phyloP scores from a whole-genome alignment of 2,888 invertebrate species.

The Campoplex nolae region DNA sequence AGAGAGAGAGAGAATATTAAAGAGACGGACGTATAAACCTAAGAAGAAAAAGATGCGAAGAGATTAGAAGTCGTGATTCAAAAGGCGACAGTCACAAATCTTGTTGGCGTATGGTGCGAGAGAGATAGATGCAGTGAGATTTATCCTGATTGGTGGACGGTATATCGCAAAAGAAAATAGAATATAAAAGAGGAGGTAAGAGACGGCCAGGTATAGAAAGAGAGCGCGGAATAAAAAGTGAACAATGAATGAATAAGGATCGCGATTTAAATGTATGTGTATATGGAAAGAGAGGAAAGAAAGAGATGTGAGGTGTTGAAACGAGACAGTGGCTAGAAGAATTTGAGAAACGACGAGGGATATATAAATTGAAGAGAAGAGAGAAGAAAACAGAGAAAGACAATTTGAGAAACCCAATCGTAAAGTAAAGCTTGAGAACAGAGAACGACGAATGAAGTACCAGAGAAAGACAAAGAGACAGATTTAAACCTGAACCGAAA shows the following conservation, averaged over 20 bases:
- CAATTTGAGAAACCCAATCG: constrained; percentile 13
- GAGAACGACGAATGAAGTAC: constrained; percentile 40
- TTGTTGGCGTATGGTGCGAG: constrained; percentile 60
- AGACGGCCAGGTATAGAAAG: background rate
- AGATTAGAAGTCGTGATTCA: constrained; percentile 68
- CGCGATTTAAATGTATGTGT: constrained; percentile 3
- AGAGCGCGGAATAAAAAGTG: constrained; percentile 35
- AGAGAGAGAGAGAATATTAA: background rate
- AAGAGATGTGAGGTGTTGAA: constrained; percentile 39
- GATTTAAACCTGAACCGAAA: constrained; percentile 21
- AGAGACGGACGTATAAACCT: constrained; percentile 8
- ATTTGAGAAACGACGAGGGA: constrained; percentile 58
- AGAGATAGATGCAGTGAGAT: constrained; percentile 5
- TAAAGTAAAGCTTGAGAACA: constrained; percentile 51
- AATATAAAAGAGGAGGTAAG: constrained; percentile 23
- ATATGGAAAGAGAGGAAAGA: background rate
- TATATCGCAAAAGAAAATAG: constrained; percentile 57
- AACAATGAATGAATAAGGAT: constrained; percentile 51
- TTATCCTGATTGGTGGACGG: constrained; percentile 63
- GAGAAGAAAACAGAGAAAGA: constrained; percentile 36
- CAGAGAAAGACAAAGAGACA: constrained; percentile 11
- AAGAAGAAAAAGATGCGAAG: constrained; percentile 58
- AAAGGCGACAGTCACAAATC: constrained; percentile 68
- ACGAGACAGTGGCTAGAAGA: constrained; percentile 38
- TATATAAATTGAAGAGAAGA: constrained; percentile 41